phyloP scores from a whole-genome alignment of 2,797 vertebrate species.

The Clamator glandarius region DNA sequence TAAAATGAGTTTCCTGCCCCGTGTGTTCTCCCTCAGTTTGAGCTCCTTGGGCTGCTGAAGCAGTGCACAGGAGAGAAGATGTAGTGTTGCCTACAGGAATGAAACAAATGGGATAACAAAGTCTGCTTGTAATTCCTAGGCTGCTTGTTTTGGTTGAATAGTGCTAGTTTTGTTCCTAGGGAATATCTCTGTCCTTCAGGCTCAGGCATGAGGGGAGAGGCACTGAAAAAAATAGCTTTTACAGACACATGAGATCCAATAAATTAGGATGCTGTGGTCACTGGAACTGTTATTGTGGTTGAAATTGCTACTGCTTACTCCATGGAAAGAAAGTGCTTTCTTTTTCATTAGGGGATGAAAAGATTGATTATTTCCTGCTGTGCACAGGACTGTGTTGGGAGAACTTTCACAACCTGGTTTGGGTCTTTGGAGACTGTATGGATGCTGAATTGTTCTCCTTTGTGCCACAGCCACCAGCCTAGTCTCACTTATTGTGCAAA shows the following conservation, averaged over 20 bases:
- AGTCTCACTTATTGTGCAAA: background rate
- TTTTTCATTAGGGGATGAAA: conserved; percentile 21
- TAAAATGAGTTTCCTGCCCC: conserved; percentile 16
- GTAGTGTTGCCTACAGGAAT: background rate
- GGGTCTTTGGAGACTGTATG: background rate
- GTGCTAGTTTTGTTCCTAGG: background rate
- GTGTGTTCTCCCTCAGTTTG: background rate
- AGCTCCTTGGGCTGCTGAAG: background rate
- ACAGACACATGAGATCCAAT: background rate
- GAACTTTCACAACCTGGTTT: background rate
- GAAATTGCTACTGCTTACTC: conserved; percentile 48
- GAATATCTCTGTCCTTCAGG: background rate
- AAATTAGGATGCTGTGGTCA: conserved; percentile 45
- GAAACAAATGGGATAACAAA: background rate
- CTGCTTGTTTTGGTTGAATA: background rate
- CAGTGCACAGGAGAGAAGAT: background rate
- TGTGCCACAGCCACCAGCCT: background rate
- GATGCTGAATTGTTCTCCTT: background rate
- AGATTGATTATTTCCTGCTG: conserved; percentile 46
- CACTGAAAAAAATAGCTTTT: conserved; percentile 14
- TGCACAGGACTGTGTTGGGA: background rate
- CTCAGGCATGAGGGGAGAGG: background rate
- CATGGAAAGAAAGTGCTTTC: conserved; percentile 45
- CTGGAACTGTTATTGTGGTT: conserved; percentile 57
- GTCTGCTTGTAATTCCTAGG: background rate